These are phyloP conservation scores for Euplagia quadripunctaria DNA, from an alignment of 2,888 invertebrate species.

Conservation along the genomic window DNA sequence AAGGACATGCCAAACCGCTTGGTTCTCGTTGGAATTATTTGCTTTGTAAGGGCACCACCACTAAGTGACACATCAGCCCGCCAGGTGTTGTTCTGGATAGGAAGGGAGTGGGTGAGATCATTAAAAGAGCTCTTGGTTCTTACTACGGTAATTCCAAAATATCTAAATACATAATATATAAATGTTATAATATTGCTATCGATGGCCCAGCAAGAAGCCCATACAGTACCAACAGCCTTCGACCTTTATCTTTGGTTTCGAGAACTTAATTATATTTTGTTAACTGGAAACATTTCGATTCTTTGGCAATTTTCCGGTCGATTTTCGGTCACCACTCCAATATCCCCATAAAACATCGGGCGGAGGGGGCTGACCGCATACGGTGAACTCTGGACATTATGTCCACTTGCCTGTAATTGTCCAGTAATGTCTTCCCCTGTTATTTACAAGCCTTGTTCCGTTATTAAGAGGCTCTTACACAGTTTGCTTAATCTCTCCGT, in stretches of 20 bases:
- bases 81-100: no score
- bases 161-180: no score
- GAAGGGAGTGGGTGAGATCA: no score
- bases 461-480: constrained; percentile 13
- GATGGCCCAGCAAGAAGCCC: no score
- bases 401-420: constrained; percentile 25
- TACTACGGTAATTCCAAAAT: no score
- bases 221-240: no score
- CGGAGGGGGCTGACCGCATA: constrained; percentile 3
- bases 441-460: constrained; percentile 12
- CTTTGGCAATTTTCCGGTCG: neutral
- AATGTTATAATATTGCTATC: no score
- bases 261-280: neutral
- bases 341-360: constrained; percentile 13
- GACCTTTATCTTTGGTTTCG: neutral
- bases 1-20: no score
- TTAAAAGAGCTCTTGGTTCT: no score
- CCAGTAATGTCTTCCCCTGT: constrained; percentile 9
- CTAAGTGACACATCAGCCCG: no score
- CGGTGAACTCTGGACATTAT: constrained; percentile 18
- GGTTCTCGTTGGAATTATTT: no score
- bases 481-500: neutral
- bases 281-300: neutral
- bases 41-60: no score
- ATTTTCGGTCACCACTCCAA: constrained; percentile 8